Evolutionary conservation across 1,140 invertebrate species (phyloP), one percentile per base, ranked within the genome.

Genomic region (Chrysomallon squamiferum): DNA sequence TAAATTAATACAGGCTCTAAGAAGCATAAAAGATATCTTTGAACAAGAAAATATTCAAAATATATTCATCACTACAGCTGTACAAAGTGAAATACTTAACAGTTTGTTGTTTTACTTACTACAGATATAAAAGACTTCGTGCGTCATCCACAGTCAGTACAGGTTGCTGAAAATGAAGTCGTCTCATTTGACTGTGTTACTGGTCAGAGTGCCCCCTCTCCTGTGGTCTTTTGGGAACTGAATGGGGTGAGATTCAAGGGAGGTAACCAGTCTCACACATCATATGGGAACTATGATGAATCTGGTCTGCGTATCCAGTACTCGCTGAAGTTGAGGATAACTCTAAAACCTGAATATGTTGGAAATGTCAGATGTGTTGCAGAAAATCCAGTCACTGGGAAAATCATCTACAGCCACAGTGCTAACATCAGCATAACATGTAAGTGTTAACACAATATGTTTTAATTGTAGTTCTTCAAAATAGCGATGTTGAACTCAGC

Each of bases 191-290:
- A 54, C 13, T 54, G 50, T 18, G 18, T 54, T 22, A 54, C n/a
- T 27, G 50, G 50, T 52, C n/a, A n/a, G 13, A 50, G 38, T n/a
- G 63, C 66, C 25, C 66, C 68, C 4, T 56, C 52, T 25, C 65
- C 72, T 22, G 29, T 47, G 30, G 65, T 76, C 3, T 71, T 54
- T 57, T 80, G 76, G 78, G 68, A 74, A 49, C 43, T 56, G 32
- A 61, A 80, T 56, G 73, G 70, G 11, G 47, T 43, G 13, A 15
- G 11, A 30, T 71, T 76, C 30, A 27, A 20, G n/a, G 66, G 52
- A 1, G 76, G 71, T 15, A 57, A 47, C 22, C 68, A 69, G 50
- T 30, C 65, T 43, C 70, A 41, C 2, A 72, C 75, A 27, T 58
- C 69, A 0, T 79, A 69, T 54, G 77, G 77, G 0, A 68, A 66